Conservation (phyloP, 2,113 vertebrate genomes). For the Eulemur rufifrons region DNA sequence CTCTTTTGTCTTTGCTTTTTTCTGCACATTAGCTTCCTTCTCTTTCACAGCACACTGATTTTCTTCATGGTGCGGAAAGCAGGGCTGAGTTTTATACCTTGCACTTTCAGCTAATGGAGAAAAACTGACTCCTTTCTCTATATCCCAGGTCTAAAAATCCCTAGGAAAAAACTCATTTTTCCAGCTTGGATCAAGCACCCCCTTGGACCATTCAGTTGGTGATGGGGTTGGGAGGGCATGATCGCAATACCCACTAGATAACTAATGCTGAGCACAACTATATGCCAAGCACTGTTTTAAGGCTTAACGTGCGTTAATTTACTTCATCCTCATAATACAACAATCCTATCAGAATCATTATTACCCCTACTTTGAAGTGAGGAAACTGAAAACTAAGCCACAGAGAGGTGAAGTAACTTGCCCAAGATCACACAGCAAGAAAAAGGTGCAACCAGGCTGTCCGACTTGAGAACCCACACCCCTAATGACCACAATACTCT, state of each 20-base stretch:
- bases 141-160: neutral
- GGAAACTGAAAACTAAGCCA: neutral
- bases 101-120: neutral
- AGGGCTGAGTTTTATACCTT: neutral
- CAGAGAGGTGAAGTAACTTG: neutral
- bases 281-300: neutral
- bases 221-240: neutral
- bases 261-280: neutral
- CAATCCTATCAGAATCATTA: neutral
- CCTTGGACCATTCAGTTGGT: neutral
- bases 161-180: neutral
- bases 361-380: neutral
- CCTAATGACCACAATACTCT: neutral
- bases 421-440: neutral
- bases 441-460: neutral
- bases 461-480: neutral
- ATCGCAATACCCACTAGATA: neutral
- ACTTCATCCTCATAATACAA: neutral
- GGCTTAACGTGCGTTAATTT: neutral
- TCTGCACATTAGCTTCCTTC: neutral
- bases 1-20: neutral
- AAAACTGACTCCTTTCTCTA: neutral
- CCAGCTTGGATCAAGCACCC: neutral
- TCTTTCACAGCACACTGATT: neutral
- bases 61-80: neutral